phyloP scores from a whole-genome alignment of 2,888 invertebrate species.

The Eupithecia dodoneata region DNA sequence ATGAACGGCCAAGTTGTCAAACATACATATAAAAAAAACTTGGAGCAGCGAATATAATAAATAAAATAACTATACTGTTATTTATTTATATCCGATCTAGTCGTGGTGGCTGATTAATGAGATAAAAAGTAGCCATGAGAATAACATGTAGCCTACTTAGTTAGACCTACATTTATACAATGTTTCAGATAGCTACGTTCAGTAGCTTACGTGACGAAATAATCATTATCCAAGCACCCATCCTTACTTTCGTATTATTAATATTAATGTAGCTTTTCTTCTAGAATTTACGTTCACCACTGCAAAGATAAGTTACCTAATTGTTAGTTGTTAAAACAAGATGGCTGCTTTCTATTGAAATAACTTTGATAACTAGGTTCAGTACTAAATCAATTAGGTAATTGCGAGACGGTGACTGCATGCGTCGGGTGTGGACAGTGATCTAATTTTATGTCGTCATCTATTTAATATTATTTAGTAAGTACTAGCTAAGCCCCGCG shows the following conservation, averaged over 20 bases:
- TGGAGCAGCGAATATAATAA: too few relatives aligned
- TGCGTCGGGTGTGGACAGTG: conserved; percentile 30
- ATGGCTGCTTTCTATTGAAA: conserved; percentile 10
- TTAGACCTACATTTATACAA: neutral
- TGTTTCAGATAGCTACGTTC: neutral
- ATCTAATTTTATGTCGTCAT: conserved; percentile 43
- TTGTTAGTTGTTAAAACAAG: neutral
- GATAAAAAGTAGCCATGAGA: neutral
- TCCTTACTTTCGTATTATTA: neutral
- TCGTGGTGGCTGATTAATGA: neutral
- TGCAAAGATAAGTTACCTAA: neutral
- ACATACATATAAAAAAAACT: too few relatives aligned
- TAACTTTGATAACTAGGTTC: conserved; percentile 22
- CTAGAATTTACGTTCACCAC: neutral
- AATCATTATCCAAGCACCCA: neutral
- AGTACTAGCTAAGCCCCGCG: neutral
- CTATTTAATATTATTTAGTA: conserved; percentile 29
- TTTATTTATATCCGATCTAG: neutral
- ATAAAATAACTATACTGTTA: neutral
- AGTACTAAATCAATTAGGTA: conserved; percentile 35
- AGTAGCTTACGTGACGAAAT: neutral
- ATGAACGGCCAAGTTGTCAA: too few relatives aligned
- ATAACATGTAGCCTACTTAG: too few relatives aligned
- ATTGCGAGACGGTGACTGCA: conserved; percentile 33
- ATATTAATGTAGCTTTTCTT: neutral